Evolutionary conservation across 2,113 vertebrate genomes (phyloP), one percentile per base, ranked within the genome.

Genomic region (Vireo altiloquus): DNA sequence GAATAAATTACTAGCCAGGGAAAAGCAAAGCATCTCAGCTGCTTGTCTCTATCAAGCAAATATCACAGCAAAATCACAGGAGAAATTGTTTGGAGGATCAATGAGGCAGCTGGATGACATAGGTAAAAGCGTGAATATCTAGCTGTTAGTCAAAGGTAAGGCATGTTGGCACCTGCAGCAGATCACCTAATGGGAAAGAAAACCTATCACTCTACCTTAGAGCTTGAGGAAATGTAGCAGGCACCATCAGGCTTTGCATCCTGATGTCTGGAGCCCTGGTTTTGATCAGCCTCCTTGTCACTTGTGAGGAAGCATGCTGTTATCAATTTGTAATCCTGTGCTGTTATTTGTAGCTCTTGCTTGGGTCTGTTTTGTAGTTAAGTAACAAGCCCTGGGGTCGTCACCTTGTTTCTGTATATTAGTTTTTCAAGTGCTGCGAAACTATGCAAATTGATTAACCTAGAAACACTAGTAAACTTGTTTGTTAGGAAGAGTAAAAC

Each of bases 271-370:
- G 66, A 77, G 79, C 25, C 24, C 82, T 96, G 93, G 49, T 76
- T 95, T 95, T 82, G 84, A 86, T 93, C 90, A 95, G 35, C 15
- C 42, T 85, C 66, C 44, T 23, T 54, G 71, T 80, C 88, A 82
- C 74, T 80, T 64, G 40, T 40, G 81, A 93, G 82, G 78, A 68
- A 85, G 61, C 21, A 14, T 12, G 33, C 44, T 87, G 54, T 82
- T 95, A 85, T 71, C 12, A 0, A 69, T 87, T 82, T 88, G 50
- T 77, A 86, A 90, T 88, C 79, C 59, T 59, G 31, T 42, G 54
- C 27, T 57, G 70, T 53, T 90, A 86, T 95, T 95, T 96, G 94
- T 92, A 90, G 59, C 46, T 93, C 70, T 86, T 85, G 35, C n/a
- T 23, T 80, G 18, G 20, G 23, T 69, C 75, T 88, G 63, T 68